Conservation (phyloP, 2,113 vertebrate genomes). For the Carassius carassius region DNA sequence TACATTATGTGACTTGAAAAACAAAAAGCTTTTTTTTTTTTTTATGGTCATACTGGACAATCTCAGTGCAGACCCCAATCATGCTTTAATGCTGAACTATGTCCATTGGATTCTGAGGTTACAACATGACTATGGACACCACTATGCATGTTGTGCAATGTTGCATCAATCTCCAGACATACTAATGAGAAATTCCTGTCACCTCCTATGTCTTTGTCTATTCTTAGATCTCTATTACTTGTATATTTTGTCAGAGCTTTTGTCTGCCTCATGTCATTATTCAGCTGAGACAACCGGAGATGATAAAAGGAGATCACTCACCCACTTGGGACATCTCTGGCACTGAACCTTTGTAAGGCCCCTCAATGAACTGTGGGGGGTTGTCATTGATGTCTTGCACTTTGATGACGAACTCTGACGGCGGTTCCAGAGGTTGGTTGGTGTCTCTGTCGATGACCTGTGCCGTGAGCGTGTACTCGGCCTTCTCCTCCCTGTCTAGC, state of each 20-base stretch:
- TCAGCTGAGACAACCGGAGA: constrained; percentile 33
- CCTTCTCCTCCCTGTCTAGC: constrained; percentile 97
- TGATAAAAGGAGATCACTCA: constrained; percentile 71
- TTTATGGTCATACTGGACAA: constrained; percentile 31
- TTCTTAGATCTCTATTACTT: not conserved
- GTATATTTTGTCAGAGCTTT: constrained; percentile 23
- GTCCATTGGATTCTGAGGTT: not conserved
- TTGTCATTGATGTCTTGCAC: constrained; percentile 99
- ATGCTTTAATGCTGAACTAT: not conserved
- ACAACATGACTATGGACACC: not conserved
- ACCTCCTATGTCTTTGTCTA: not conserved
- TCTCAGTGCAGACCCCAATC: constrained; percentile 17
- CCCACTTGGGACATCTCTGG: constrained; percentile 96
- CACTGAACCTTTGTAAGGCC: constrained; percentile 90
- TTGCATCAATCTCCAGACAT: constrained; percentile 6
- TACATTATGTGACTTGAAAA: constrained; percentile 54
- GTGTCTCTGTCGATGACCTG: constrained; percentile 92
- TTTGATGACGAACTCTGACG: constrained; percentile 98
- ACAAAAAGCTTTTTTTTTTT: constrained; percentile 29
- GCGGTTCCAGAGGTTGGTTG: constrained; percentile 89
- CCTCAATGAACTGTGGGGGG: constrained; percentile 90
- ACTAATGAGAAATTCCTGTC: not conserved
- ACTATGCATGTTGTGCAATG: not conserved
- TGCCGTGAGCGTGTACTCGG: constrained; percentile 94
- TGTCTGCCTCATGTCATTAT: not conserved